Base-by-base conservation (phyloP, 2,888 invertebrate genomes). In the Miltochrista miniata region DNA sequence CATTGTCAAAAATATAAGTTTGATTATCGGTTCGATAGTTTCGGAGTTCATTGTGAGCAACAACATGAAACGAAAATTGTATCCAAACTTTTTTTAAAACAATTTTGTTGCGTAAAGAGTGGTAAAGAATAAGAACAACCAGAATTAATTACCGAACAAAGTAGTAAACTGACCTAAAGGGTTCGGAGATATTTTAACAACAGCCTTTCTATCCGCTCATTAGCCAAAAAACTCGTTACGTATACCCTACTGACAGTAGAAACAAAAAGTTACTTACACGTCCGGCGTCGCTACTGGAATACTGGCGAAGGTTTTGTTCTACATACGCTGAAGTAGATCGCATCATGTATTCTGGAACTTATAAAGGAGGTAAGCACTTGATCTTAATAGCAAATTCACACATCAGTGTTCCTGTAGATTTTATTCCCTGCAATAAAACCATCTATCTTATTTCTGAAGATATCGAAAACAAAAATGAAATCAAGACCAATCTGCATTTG, bases 171-270 rank as follows among this genome's bases (percentile, higher is more conserved):
- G 57, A 50, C 56, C 58, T 55, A 64, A 68, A 65, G 70, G 68
- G 71, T 61, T 64, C 49, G 64, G 64, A 59, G 68, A 74, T 42
- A 57, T 67, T 31, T 31, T 31, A 31, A 31, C 31, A 79, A 75
- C 68, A 61, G 74, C 83, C 89, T 87, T 87, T 87, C 89, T 90
- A 89, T 90, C 89, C 90, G 89, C 86, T 89, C 80, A 86, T 90
- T 90, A 90, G 72, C 85, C 80, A 74, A 87, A 85, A 31, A 83
- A 70, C 68, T 69, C 56, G 62, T 67, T 76, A 67, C 70, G 61
- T 66, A 76, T 85, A 79, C 72, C 62, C 68, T 84, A 83, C 83
- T 79, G 79, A 72, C 79, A 69, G 61, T 54, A 48, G 30, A 30
- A 59, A 71, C 83, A 91, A 91, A 91, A 91, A 90, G 82, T 81